Base-by-base conservation (phyloP, 2,113 vertebrate species). In the Serinus canaria region DNA sequence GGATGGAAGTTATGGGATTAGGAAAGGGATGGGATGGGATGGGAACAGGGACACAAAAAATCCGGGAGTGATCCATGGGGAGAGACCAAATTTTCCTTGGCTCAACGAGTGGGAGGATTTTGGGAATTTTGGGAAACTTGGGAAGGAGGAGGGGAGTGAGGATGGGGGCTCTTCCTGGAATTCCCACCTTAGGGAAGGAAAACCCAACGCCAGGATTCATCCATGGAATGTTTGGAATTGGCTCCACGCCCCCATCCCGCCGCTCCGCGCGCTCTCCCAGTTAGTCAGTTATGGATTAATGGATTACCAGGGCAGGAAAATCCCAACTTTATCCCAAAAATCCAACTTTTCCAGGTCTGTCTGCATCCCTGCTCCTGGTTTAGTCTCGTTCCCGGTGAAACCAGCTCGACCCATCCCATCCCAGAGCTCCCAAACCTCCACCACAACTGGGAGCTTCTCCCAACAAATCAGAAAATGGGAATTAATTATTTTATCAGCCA, bases 271-370 rank as follows among this genome's bases (percentile, higher is more conserved):
- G 55, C 35, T 27, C 66, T 63, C 5, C 10, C 3, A 8, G 80
- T 98, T 97, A 98, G 96, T 98, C 16, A 53, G 18, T 98, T 97
- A 98, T 15, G 85, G 92, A 90, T 98, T 98, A 98, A 96, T 97
- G 19, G 94, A 87, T 98, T 96, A 97, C 55, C 47, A 13, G 63
- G 46, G 15, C 19, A 72, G 66, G 70, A 41, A 69, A 56, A 53
- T 11, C 72, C 16, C 16, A 2, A 23, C 2, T 72, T 49, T 13
- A 28, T 10, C 70, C 67, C 10, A 0, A 56, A 10, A n/a, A 67
- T 10, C 12, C 4, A 0, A 7, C 11, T 8, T 25, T 27, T 15
- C 58, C 0, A 1, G 18, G 37, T 63, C 47, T 6, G 3, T n/a
- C 24, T 16, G 19, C 49, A 55, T 21, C 30, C 84, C 80, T 52